Evolutionary conservation across 2,797 vertebrate species (phyloP), one percentile per base, ranked within the genome.

Genomic region (Danio choprae): DNA sequence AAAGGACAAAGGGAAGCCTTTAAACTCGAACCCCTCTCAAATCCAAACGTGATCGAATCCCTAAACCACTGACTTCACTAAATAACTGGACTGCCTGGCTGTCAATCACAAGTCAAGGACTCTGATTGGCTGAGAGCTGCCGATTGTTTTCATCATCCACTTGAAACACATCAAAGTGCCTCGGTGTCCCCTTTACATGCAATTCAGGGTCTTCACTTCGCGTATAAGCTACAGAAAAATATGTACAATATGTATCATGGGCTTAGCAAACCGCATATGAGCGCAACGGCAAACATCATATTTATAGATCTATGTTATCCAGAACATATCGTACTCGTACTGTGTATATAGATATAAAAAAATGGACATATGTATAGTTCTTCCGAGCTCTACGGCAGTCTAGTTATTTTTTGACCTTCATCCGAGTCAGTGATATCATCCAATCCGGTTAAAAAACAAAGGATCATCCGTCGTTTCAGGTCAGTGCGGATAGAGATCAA

Each of bases 81-180:
- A 95, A 94, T 94, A 93, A 94, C 94, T 95, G 92, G 93, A 94
- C 93, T 94, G 92, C 92, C 93, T 83, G 84, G 89, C 90, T 91
- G 89, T 90, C 90, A 87, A 89, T 92, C 92, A 90, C 89, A 71
- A 87, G 89, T 91, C 92, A 93, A 92, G 91, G 90, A 92, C 90
- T 86, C 84, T 88, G 81, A 80, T 79, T 82, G 87, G 84, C 89
- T 87, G 87, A 90, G 87, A 86, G 74, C 58, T 74, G 51, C 74
- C 64, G 82, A 82, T 29, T 29, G 29, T n/a, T 63, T 70, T 76
- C 50, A 71, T 58, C 41, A 48, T 72, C 75, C 64, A 74, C 68
- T 62, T 63, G 48, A 79, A 80, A 50, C 8, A 16, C 64, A 56
- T 82, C 78, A 90, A 94, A 94, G 94, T 94, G 93, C 94, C 94